A percentile compares a stretch with the other conserved stretches of the same genome.
Evolutionary conservation across 2,113 vertebrate genomes (phyloP).

Genomic region (Loxodonta africana): DNA sequence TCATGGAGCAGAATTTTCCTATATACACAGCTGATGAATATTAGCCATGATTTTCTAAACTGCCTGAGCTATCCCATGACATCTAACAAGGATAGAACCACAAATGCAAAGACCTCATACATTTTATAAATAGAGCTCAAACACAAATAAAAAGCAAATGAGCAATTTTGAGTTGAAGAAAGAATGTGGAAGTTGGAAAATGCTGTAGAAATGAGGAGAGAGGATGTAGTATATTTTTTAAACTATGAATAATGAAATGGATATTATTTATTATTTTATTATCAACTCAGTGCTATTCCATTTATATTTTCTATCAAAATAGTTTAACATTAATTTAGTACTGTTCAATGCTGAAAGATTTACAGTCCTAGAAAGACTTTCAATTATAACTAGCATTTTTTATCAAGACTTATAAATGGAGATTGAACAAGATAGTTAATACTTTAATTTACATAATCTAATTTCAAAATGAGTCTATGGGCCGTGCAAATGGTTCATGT

Average conservation of each 20-base stretch:
- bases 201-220: neutral
- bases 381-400: neutral
- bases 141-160: neutral
- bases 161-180: neutral
- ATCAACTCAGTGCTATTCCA: neutral
- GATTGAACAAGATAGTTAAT: neutral
- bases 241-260: neutral
- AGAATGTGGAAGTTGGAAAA: neutral
- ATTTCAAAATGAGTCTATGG: neutral
- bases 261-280: neutral
- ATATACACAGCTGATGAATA: neutral
- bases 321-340: neutral
- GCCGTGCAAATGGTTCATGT: too few relatives aligned
- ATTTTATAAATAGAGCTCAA: neutral
- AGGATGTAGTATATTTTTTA: neutral
- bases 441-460: neutral
- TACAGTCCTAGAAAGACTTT: neutral
- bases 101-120: neutral
- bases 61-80: neutral
- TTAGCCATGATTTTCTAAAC: neutral
- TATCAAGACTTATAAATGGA: neutral
- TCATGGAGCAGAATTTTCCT: too few relatives aligned
- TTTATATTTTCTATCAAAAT: neutral
- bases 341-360: neutral
- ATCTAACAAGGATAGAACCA: neutral